These are phyloP conservation scores for Ceuthmochares aereus DNA, from an alignment of 2,113 vertebrate genomes.

Conservation along the genomic window DNA sequence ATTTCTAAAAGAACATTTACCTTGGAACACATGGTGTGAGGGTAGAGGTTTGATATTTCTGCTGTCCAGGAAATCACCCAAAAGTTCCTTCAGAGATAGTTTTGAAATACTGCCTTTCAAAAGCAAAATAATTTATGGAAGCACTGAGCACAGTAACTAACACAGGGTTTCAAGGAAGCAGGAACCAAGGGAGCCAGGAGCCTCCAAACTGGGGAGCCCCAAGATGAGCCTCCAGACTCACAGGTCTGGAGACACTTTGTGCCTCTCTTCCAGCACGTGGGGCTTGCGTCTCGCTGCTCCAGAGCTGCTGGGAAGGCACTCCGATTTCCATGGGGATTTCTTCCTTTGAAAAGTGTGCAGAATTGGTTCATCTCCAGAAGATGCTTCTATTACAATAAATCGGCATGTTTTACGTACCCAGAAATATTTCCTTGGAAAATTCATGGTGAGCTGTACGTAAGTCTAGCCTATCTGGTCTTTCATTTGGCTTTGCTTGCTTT, in stretches of 20 bases:
- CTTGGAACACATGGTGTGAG: rapidly evolving
- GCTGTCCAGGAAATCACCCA: background rate
- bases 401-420: background rate
- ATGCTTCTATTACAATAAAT: slow-evolving; percentile 16
- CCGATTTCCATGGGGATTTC: slow-evolving; percentile 65
- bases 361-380: background rate
- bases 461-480: background rate
- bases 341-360: background rate
- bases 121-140: background rate
- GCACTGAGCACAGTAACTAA: background rate
- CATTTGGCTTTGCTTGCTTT: background rate
- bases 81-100: background rate
- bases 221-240: background rate
- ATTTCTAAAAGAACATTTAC: background rate
- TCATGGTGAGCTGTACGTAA: background rate
- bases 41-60: background rate
- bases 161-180: background rate
- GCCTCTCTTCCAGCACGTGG: rapidly evolving
- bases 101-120: background rate
- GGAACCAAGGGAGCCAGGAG: rapidly evolving
- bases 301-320: background rate
- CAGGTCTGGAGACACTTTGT: too few species aligned
- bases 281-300: rapidly evolving
- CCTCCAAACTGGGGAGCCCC: background rate
- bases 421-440: slow-evolving; percentile 24